A percentile compares a stretch with the other conserved stretches of the same genome.
Evolutionary conservation across 2,113 vertebrate species (phyloP).

Genomic region (Gambusia affinis): DNA sequence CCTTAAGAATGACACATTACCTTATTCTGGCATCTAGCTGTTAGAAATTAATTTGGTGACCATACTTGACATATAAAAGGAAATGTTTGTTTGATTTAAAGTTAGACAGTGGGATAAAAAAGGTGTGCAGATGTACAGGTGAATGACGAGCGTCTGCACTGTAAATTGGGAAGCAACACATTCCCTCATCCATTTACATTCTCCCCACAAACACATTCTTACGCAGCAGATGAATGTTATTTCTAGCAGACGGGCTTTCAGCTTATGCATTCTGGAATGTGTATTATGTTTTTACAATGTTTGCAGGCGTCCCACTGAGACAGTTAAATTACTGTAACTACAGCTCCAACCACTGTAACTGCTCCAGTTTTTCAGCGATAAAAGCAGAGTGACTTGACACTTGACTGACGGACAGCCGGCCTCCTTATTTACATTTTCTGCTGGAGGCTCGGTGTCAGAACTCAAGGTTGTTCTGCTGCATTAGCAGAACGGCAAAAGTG

Average conservation of each 20-base stretch:
- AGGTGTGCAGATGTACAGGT: no score
- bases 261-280: conserved; percentile 27
- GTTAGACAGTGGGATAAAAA: no score
- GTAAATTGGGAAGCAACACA: neutral
- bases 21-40: no score
- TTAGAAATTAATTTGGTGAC: no score
- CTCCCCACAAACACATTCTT: conserved; percentile 25
- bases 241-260: conserved; percentile 19
- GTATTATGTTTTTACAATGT: conserved; percentile 19
- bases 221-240: conserved; percentile 5
- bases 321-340: conserved; percentile 44
- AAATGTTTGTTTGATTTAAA: no score
- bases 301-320: conserved; percentile 18
- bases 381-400: conserved; percentile 47
- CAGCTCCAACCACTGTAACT: conserved; percentile 27
- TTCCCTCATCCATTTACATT: neutral
- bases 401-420: conserved; percentile 54
- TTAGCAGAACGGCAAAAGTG: conserved; percentile 63
- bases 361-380: conserved; percentile 36
- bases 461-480: conserved; percentile 65
- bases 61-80: no score
- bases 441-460: conserved; percentile 62
- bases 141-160: neutral
- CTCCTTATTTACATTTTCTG: conserved; percentile 65
- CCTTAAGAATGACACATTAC: no score